A percentile compares a stretch with the other conserved stretches of the same genome.
Evolutionary conservation across 1,140 invertebrate species (phyloP).

Genomic region (Belonocnema kinseyi): DNA sequence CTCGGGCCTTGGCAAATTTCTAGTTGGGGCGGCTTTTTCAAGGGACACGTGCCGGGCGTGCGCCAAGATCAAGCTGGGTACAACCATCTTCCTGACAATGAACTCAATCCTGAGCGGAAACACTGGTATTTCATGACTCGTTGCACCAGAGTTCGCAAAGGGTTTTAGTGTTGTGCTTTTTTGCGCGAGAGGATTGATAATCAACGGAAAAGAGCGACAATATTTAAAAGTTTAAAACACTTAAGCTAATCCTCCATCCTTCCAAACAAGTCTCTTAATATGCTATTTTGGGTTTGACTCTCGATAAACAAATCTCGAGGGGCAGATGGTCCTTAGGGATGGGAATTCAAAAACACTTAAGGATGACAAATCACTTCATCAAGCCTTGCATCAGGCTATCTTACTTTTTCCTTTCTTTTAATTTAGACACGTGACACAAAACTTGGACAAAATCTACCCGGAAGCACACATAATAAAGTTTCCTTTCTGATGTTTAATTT

Average conservation of each 20-base stretch:
- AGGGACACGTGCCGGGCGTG: constrained; percentile 46
- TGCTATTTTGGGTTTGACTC: constrained; percentile 3
- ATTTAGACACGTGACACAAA: not conserved
- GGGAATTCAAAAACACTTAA: constrained; percentile 27
- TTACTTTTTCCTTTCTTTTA: not conserved
- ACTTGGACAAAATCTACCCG: too few species aligned
- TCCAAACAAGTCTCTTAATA: not conserved
- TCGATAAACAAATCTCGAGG: constrained; percentile 11
- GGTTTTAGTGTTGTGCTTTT: constrained; percentile 2
- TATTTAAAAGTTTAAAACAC: too few species aligned
- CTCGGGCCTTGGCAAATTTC: constrained; percentile 44
- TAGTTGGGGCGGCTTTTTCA: constrained; percentile 50
- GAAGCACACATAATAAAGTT: too few species aligned
- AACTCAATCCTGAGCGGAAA: constrained; percentile 28
- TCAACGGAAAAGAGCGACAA: too few species aligned
- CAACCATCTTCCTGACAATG: constrained; percentile 30
- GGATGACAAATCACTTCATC: constrained; percentile 9
- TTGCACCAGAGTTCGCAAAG: constrained; percentile 22
- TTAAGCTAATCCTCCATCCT: too few species aligned
- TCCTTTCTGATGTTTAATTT: not conserved
- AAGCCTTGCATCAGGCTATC: not conserved
- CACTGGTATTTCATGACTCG: constrained; percentile 26
- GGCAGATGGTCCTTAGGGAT: constrained; percentile 26
- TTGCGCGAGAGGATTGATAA: too few species aligned
- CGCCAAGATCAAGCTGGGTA: constrained; percentile 38